Percentiles rank a stretch among this genome's conserved stretches.
Evolutionary conservation across 2,113 vertebrate genomes (phyloP).

Genomic region (Oncorhynchus nerka): DNA sequence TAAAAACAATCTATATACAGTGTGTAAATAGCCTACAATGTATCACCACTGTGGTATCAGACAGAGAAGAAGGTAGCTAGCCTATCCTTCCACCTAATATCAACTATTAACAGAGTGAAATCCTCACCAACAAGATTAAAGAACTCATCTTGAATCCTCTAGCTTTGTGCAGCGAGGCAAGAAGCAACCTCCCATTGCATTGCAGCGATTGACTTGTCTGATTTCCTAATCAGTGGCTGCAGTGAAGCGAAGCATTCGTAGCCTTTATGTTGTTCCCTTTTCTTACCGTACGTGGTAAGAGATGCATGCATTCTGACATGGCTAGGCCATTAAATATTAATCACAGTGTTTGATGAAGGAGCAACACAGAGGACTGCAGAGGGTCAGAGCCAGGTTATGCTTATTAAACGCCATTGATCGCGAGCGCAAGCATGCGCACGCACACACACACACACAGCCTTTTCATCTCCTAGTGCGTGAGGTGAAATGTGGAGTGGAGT

Average conservation of each 20-base stretch:
- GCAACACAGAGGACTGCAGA: conserved; percentile 5
- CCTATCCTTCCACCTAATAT: neutral
- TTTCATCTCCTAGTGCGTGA: conserved; percentile 15
- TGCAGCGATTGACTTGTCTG: conserved; percentile 38
- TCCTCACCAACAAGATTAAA: neutral
- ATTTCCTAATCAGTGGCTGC: conserved; percentile 1
- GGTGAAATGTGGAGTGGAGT: neutral
- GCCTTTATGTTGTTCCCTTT: neutral
- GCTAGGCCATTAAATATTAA: conserved; percentile 52
- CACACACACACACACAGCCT: neutral
- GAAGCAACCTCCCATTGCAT: neutral
- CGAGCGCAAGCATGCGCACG: neutral
- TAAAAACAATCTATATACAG: too few relatives aligned
- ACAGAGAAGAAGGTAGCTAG: too few relatives aligned
- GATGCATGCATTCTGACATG: conserved; percentile 26
- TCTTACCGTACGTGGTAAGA: conserved; percentile 1
- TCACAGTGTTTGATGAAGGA: conserved; percentile 32
- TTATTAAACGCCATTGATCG: conserved; percentile 47
- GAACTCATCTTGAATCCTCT: neutral
- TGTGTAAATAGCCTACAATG: too few relatives aligned
- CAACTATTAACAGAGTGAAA: neutral
- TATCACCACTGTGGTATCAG: too few relatives aligned
- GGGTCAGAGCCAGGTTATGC: conserved; percentile 23
- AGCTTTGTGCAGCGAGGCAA: neutral
- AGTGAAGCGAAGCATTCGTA: neutral